Evolutionary conservation across 2,113 vertebrate species (phyloP), one percentile per base, ranked within the genome.

Genomic region (Paradoxurus hermaphroditus): DNA sequence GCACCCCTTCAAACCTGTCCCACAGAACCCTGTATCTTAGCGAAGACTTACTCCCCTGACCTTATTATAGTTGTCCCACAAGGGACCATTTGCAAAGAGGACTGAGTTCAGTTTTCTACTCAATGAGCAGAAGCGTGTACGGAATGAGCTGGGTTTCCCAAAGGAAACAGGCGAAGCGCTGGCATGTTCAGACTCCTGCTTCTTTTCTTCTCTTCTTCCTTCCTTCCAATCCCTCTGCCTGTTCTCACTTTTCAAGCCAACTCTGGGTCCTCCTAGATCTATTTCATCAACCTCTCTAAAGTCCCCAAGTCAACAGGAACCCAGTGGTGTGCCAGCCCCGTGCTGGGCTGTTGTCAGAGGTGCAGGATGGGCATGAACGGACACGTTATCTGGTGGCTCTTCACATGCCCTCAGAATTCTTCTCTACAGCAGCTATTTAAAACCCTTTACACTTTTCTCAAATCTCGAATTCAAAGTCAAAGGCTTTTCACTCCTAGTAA

Each of bases 321-420:
- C 46, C 25, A 31, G 4, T 0, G 49, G 29, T 51, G 13, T 25
- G 2, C 72, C 16, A 3, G 14, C 44, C 46, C 21, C 53, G 68
- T 12, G 23, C 51, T n/a, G 14, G 62, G 51, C 51, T 46, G 2
- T 29, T 10, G 16, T 36, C 25, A 25, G 31, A 6, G 34, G 44
- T 11, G 46, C 31, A 75, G 29, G 65, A 34, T 25, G 39, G 1
- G 0, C 23, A 10, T 19, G 1, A 4, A 0, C 1, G 13, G 44
- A 16, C 7, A 4, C 7, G 10, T 9, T 44, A 12, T 16, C 27
- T 5, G 12, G 19, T 14, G 16, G 31, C 3, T 15, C 36, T 27
- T 29, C 23, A 1, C 0, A 5, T 7, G 19, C 75, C 25, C 21
- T 1, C 15, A 46, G 65, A 79, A 72, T 70, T 84, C 7, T 46